Conservation (phyloP, 2,797 vertebrate genomes). For the Neosalanx taihuensis region DNA sequence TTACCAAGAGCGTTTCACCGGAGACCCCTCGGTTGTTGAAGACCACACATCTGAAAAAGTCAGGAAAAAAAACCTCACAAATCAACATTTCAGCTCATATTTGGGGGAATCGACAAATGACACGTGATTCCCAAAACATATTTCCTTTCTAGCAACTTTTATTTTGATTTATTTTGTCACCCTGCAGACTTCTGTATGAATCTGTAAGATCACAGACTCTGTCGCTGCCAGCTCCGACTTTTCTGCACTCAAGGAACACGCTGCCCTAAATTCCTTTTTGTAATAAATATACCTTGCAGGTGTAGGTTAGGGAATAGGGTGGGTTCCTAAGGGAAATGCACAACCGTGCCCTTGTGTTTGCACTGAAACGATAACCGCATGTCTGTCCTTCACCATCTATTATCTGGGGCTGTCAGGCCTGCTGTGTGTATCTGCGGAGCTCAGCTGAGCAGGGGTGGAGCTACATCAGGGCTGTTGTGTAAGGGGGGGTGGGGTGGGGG, state of each 20-base stretch:
- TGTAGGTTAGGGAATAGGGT: conserved; percentile 26
- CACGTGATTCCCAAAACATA: background rate
- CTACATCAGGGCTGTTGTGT: conserved; percentile 18
- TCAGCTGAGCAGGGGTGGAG: conserved; percentile 49
- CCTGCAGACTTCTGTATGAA: background rate
- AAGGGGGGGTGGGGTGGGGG: conserved; percentile 14
- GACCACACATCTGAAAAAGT: conserved; percentile 87
- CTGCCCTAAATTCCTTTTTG: conserved; percentile 29
- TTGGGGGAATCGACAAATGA: background rate
- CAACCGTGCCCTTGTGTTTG: conserved; percentile 40
- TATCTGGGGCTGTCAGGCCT: conserved; percentile 48
- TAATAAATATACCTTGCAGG: conserved; percentile 19
- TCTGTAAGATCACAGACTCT: background rate
- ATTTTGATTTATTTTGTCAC: too few species aligned
- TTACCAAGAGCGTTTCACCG: conserved; percentile 95
- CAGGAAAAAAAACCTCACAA: conserved; percentile 16
- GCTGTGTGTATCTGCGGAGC: conserved; percentile 42
- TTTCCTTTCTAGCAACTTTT: background rate
- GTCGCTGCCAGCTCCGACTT: background rate
- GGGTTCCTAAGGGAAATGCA: conserved; percentile 17
- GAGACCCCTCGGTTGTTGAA: conserved; percentile 96
- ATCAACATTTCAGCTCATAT: background rate
- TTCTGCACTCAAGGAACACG: conserved; percentile 19
- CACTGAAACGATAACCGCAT: conserved; percentile 32
- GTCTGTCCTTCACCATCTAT: conserved; percentile 40